Evolutionary conservation across 92 coral and sea anemone genomes (phyloP), one percentile per base, ranked within the genome.

Genomic region (Epizoanthus scotinus): DNA sequence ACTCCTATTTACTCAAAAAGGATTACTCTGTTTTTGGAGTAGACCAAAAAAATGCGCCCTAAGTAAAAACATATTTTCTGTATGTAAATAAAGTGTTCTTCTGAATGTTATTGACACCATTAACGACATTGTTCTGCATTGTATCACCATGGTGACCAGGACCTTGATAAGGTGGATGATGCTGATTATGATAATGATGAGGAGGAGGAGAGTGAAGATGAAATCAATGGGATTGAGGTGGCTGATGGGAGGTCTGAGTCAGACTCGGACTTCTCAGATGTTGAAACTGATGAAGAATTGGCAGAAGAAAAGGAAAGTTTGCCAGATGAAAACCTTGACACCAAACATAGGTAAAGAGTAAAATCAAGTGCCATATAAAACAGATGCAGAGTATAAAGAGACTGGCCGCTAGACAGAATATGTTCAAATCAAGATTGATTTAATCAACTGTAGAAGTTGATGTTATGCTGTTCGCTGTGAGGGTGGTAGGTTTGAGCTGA

Each of bases 121-220:
- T 34, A 28, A 62, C 67, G 18, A 5, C 27, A 22, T 22, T 12
- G 18, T 62, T 62, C 26, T 62, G 22, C 0, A 0, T 62, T 62
- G 34, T 62, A 15, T 62, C 22, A 9, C 34, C 67, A 9, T 15
- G 12, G 2, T 18, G 14, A 64, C 40, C 85, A 95, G 99, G 94
- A 95, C 66, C 90, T 95, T 24, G 98, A 95, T 17, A 89, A 78
- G 25, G 91, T 95, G 21, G 98, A 95, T 24, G 91, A 92, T 42
- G 87, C 77, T 0, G 82, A 81, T 59, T 84, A 78, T 73, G 74
- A 27, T 87, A 85, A 79, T 28, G 85, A 87, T 1, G 59, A 77
- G 40, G 88, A 91, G 29, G 89, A 82, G 18, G 78, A 79, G 21
- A 85, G 81, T 62, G 88, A 85, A 1, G 79, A 71, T 3, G 90